Evolutionary conservation across 2,888 invertebrate genomes (phyloP), one percentile per base, ranked within the genome.

Genomic region (Drosophila silvestris): DNA sequence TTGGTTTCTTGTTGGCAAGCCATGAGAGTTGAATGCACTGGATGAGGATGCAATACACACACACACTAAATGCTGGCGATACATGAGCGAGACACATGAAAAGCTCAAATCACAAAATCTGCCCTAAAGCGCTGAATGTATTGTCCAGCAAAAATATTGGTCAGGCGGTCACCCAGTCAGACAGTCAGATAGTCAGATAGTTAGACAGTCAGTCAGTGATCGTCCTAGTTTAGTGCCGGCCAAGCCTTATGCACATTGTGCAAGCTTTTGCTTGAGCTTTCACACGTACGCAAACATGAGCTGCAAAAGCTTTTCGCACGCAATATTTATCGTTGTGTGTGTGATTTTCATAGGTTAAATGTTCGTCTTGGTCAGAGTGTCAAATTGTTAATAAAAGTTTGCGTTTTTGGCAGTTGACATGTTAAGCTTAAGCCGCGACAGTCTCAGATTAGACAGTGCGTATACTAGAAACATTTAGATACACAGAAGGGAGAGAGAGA

Each of bases 1-100:
- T 53, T 62, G 41, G 63, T 61, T 62, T 44, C 41, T 58, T 47
- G 59, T 53, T 78, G 66, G 64, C 64, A 79, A 72, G 73, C 68
- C 72, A 73, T 82, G 83, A 83, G 67, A 51, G 56, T 62, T 61
- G 66, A 61, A 75, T 71, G 70, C 63, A 65, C 75, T 72, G 60
- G 67, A 90, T 85, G 85, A 90, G 71, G 77, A 90, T 88, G 85
- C 70, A 79, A 87, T 71, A 79, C 26, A 44, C 14, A 44, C 41
- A n/a, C 44, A 41, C 47, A 85, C 77, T 66, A 63, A 65, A 86
- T 83, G 83, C 73, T 70, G 70, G 75, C 78, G 81, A 86, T 64
- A 35, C 26, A 54, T 26, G 35, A 56, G 16, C 56, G 58, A 41
- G 66, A 71, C 69, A 77, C 67, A 77, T 62, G 74, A 72, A 41